phyloP scores from a whole-genome alignment of 2,113 vertebrate genomes.

The Excalfactoria chinensis region DNA sequence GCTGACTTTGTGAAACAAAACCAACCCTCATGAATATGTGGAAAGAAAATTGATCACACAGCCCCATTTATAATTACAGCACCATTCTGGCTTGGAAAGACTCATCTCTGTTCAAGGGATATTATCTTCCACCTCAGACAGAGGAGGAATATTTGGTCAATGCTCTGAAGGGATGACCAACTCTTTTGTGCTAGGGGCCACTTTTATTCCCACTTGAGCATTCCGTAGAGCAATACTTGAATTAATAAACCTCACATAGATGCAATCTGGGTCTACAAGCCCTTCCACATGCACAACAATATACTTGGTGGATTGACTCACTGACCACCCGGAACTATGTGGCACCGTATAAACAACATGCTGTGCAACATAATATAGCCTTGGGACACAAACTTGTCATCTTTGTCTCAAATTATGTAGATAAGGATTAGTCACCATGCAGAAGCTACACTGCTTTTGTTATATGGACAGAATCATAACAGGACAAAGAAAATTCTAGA shows the following conservation, averaged over 20 bases:
- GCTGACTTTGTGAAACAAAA: neutral
- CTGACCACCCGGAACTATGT: neutral
- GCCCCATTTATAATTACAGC: neutral
- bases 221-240: neutral
- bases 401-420: neutral
- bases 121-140: neutral
- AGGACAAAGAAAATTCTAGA: neutral
- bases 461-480: neutral
- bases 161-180: rapidly evolving
- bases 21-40: neutral
- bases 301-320: neutral
- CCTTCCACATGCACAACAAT: neutral
- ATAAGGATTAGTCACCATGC: neutral
- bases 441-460: neutral
- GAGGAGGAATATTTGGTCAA: neutral
- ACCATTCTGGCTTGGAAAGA: neutral
- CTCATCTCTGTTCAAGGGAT: neutral
- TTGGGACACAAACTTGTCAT: neutral
- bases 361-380: neutral
- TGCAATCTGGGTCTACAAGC: neutral
- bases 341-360: neutral
- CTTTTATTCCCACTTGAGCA: neutral
- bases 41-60: neutral
- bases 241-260: neutral
- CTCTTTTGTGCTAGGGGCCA: neutral